Conservation (phyloP, 2,113 vertebrate species). For the Thinocorus orbignyianus region DNA sequence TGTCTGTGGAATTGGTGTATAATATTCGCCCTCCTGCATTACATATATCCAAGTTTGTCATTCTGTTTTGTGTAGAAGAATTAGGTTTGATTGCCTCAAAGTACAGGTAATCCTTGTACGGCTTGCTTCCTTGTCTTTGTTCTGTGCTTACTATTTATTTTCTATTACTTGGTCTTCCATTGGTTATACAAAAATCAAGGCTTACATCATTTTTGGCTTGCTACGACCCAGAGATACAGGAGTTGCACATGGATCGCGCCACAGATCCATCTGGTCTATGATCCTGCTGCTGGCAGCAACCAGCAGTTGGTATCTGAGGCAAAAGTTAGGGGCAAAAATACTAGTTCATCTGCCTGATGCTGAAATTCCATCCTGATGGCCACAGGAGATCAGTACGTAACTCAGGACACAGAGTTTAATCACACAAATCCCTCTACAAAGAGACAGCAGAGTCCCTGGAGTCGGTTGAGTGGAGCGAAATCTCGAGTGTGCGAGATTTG, state of each 20-base stretch:
- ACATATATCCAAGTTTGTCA: neutral
- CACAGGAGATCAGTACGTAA: slow-evolving; percentile 5
- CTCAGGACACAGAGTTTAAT: neutral
- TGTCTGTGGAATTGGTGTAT: neutral
- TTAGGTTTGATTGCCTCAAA: neutral
- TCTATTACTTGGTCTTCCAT: neutral
- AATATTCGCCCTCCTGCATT: neutral
- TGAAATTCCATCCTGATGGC: slow-evolving; percentile 24
- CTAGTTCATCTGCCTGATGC: neutral
- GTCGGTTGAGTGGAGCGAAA: neutral
- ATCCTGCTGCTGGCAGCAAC: neutral
- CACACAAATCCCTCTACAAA: neutral
- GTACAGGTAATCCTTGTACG: neutral
- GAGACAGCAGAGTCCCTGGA: neutral
- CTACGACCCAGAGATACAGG: neutral
- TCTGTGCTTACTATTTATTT: neutral
- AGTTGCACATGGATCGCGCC: neutral
- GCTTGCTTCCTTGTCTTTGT: neutral
- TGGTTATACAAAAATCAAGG: neutral
- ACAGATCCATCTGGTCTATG: neutral
- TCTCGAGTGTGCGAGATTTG: neutral
- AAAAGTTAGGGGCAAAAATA: neutral
- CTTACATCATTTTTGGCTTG: neutral
- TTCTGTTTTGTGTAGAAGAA: neutral
- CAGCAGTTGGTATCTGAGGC: neutral